A percentile compares a stretch with the other conserved stretches of the same genome.
Evolutionary conservation across 2,797 vertebrate genomes (phyloP).

Genomic region (Pangasius sanitwongsei): DNA sequence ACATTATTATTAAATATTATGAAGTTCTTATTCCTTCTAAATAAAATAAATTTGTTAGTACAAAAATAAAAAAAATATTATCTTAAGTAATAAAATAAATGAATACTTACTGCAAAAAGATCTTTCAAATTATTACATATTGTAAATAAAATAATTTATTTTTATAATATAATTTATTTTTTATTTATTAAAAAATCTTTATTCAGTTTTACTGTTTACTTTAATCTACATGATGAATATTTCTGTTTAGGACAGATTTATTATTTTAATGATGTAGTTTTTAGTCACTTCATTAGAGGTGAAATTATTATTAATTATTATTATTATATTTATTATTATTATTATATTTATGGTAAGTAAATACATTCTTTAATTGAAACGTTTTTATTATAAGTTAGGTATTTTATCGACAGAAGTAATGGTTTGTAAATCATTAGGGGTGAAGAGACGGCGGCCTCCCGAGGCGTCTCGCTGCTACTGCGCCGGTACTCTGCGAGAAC

Average conservation of each 20-base stretch:
- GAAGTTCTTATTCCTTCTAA: not conserved
- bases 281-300: not conserved
- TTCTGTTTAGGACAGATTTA: not conserved
- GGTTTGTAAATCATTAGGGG: not conserved
- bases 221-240: not conserved
- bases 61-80: too few species aligned
- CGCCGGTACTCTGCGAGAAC: not conserved
- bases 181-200: too few species aligned
- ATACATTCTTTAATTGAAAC: not conserved
- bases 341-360: not conserved
- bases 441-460: not conserved
- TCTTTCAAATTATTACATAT: not conserved
- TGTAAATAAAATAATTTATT: not conserved
- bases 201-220: not conserved
- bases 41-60: not conserved
- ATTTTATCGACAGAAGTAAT: not conserved
- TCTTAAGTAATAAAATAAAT: not conserved
- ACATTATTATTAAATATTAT: not conserved
- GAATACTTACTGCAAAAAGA: not conserved
- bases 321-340: not conserved
- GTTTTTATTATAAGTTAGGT: not conserved
- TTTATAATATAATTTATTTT: too few species aligned
- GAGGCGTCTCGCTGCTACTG: not conserved
- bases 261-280: not conserved
- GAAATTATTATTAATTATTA: not conserved